Base-by-base conservation (phyloP, 2,888 invertebrate genomes). In the Leptopterna dolabrata region DNA sequence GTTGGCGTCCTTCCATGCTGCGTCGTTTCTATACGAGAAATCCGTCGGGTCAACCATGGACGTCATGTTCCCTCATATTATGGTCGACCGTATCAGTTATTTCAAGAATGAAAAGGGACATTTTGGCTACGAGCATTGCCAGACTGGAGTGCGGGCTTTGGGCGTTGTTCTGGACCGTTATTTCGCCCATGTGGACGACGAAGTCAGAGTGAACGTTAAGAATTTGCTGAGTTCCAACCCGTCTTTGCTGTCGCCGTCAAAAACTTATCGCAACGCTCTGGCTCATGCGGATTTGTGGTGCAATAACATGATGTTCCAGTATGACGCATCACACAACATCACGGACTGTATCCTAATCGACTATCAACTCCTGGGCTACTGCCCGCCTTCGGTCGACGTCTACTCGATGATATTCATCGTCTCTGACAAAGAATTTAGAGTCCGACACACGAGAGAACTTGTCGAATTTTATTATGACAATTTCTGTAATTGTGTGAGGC, bases 91-190 rank as follows among this genome's bases (percentile, higher is more conserved):
- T 16, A 85, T 76, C 30, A 73, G 24, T 29, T 85, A 47, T 43
- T 85, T 85, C 73, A 85, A 85, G 16, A 45, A 85, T 19, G 85
- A 85, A 47, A 85, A 85, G 45, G 85, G 85, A 47, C 85, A 85
- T 30, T 47, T 47, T 3, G 85, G 85, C 2, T 85, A 85, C 47
- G 85, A 85, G 47, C 85, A 85, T 27, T 85, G 85, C 30, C 85
- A 85, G 30, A 73, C 73, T 1, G 85, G 85, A 13, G 85, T 85
- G 9, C 11, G 85, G 16, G 85, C 85, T 30, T 41, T 85, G 71
- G 47, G 85, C 19, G 85, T 45, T 45, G n/a, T 85, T 45, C n/a
- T 85, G 47, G 85, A 85, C 73, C 43, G 51, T 0, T 45, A 85
- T 36, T 85, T 85, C 47, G 16, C 14, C 0, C 29, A 43, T 11